Percentiles rank a stretch among this genome's conserved stretches.
Evolutionary conservation across 2,888 invertebrate genomes (phyloP).

Genomic region (Sturmia bella): DNA sequence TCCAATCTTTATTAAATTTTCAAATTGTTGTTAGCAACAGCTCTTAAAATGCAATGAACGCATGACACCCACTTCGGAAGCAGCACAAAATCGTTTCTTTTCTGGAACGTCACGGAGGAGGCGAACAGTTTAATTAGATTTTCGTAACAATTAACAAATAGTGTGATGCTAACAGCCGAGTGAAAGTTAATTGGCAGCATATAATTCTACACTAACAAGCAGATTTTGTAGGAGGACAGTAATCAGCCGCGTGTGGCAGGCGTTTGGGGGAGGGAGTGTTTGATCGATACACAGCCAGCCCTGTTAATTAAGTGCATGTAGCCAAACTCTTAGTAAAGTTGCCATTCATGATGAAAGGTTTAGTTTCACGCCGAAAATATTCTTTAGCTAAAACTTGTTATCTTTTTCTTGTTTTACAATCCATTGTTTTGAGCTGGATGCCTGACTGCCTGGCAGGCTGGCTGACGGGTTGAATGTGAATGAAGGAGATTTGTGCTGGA

Average conservation of each 20-base stretch:
- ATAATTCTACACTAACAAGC: constrained; percentile 9
- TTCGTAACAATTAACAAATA: constrained; percentile 53
- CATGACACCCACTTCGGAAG: neutral
- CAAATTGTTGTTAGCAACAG: neutral
- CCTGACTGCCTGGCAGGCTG: constrained; percentile 15
- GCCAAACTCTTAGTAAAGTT: constrained; percentile 21
- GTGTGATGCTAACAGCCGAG: constrained; percentile 44
- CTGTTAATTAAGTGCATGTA: constrained; percentile 63
- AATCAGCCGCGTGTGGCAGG: neutral
- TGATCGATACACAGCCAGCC: constrained; percentile 12
- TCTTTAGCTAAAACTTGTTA: constrained; percentile 36
- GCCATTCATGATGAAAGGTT: constrained; percentile 38
- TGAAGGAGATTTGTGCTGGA: constrained; percentile 44
- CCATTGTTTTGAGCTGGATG: constrained; percentile 35
- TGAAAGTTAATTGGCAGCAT: constrained; percentile 63
- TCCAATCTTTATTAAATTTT: neutral
- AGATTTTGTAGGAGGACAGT: neutral
- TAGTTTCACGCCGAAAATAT: constrained; percentile 9
- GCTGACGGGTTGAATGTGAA: constrained; percentile 9
- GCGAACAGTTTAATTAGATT: constrained; percentile 63
- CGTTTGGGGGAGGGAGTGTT: neutral
- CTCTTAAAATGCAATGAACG: constrained; percentile 17
- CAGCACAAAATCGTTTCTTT: neutral
- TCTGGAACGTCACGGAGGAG: neutral
- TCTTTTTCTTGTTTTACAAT: neutral